Evolutionary conservation across 2,797 vertebrate species (phyloP).

Genomic region (Tapirus indicus): DNA sequence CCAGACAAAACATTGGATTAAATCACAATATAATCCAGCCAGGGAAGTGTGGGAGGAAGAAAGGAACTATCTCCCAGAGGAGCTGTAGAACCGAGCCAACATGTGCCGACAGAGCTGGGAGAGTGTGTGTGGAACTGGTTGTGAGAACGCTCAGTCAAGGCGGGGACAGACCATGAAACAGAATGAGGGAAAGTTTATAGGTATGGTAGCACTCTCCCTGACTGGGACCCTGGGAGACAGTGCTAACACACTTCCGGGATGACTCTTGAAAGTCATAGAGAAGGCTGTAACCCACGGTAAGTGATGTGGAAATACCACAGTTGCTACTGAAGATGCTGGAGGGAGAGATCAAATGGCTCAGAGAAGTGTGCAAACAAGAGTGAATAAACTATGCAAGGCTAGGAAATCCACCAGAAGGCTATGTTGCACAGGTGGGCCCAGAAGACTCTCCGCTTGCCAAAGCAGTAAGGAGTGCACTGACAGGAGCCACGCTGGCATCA

Average conservation of each 20-base stretch:
- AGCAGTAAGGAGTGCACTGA: neutral
- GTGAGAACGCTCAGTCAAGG: neutral
- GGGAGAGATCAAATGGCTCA: neutral
- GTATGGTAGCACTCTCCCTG: neutral
- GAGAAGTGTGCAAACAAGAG: neutral
- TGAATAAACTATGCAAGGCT: neutral
- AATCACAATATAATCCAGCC: neutral
- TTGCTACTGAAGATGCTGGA: neutral
- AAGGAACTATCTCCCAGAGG: neutral
- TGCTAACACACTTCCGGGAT: neutral
- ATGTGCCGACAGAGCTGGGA: neutral
- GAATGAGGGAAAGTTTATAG: neutral
- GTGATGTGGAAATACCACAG: neutral
- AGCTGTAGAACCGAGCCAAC: neutral
- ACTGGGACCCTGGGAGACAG: neutral
- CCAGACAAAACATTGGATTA: neutral
- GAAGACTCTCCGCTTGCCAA: neutral
- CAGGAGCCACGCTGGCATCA: neutral
- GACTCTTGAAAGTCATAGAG: neutral
- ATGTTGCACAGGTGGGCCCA: no score
- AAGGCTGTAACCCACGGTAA: neutral
- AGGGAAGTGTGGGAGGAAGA: neutral
- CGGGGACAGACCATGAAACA: neutral
- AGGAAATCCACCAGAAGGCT: neutral
- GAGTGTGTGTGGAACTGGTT: neutral